These are phyloP conservation scores for Phania funesta DNA, from an alignment of 2,888 invertebrate species.

Conservation along the genomic window DNA sequence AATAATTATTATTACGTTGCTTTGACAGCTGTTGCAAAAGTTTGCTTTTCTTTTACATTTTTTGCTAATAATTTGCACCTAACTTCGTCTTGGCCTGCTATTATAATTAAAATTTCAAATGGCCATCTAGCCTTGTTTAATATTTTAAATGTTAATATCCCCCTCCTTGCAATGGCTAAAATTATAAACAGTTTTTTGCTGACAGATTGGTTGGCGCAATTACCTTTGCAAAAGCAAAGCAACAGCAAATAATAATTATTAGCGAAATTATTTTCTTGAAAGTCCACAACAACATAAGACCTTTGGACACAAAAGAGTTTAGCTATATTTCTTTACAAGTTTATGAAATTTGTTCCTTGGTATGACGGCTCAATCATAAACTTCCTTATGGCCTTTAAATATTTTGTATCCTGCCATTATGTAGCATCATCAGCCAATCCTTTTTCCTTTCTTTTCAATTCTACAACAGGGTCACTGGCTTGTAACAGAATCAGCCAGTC, in stretches of 20 bases:
- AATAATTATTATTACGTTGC: constrained; percentile 66
- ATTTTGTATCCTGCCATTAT: constrained; percentile 36
- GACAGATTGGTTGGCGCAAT: constrained; percentile 28
- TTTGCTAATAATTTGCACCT: constrained; percentile 3
- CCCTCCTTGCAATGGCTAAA: not conserved
- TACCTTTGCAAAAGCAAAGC: constrained; percentile 12
- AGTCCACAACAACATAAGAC: constrained; percentile 10
- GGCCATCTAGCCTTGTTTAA: not conserved
- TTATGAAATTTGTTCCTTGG: constrained; percentile 18
- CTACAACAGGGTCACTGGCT: constrained; percentile 16
- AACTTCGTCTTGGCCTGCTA: not conserved
- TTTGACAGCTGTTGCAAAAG: constrained; percentile 62
- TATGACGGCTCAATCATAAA: constrained; percentile 44
- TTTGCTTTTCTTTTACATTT: constrained; percentile 44
- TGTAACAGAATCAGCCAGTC: constrained; percentile 3
- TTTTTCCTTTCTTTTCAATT: not conserved
- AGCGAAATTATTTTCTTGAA: constrained; percentile 21
- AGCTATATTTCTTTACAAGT: constrained; percentile 34
- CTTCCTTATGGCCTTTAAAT: constrained; percentile 62
- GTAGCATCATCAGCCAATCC: not conserved
- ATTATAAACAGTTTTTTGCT: not conserved
- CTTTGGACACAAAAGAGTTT: constrained; percentile 2
- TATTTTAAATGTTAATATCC: constrained; percentile 27
- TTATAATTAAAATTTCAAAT: constrained; percentile 10
- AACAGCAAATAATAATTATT: constrained; percentile 40